phyloP scores from a whole-genome alignment of 2,888 invertebrate species.

The Acronicta psi region DNA sequence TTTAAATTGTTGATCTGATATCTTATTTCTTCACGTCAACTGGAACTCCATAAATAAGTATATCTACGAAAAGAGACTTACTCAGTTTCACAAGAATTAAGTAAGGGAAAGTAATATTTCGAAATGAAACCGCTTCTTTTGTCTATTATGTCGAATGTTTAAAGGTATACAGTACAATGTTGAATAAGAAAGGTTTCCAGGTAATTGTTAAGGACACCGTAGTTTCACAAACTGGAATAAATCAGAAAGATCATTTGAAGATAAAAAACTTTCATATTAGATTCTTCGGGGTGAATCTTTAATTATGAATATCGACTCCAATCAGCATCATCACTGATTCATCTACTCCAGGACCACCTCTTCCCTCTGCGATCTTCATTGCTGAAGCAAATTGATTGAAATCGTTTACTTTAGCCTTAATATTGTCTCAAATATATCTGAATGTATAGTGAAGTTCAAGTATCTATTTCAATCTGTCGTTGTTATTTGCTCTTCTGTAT shows the following conservation, averaged over 20 bases:
- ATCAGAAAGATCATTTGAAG: too few relatives aligned
- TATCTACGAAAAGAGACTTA: not conserved
- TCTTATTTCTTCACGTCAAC: constrained; percentile 3
- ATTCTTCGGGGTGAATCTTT: too few relatives aligned
- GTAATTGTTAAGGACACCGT: constrained; percentile 1
- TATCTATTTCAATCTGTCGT: not conserved
- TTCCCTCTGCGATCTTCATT: too few relatives aligned
- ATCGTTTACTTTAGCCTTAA: not conserved
- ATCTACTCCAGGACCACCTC: too few relatives aligned
- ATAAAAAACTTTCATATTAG: too few relatives aligned
- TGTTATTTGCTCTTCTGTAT: not conserved
- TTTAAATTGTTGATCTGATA: constrained; percentile 8
- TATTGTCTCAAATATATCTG: too few relatives aligned
- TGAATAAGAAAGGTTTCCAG: constrained; percentile 9
- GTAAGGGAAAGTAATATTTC: constrained; percentile 1
- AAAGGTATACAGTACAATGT: constrained; percentile 2
- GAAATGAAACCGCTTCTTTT: constrained; percentile 4
- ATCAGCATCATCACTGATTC: too few relatives aligned
- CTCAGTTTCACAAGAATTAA: too few relatives aligned
- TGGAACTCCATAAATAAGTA: constrained; percentile 8
- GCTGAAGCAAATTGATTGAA: too few relatives aligned
- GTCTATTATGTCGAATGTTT: not conserved
- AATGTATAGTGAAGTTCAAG: not conserved
- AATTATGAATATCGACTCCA: too few relatives aligned
- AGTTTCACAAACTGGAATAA: too few relatives aligned